Percentiles rank a stretch among this genome's conserved stretches.
phyloP scores from a whole-genome alignment of 2,888 invertebrate genomes.

The Apodemia mormo region DNA sequence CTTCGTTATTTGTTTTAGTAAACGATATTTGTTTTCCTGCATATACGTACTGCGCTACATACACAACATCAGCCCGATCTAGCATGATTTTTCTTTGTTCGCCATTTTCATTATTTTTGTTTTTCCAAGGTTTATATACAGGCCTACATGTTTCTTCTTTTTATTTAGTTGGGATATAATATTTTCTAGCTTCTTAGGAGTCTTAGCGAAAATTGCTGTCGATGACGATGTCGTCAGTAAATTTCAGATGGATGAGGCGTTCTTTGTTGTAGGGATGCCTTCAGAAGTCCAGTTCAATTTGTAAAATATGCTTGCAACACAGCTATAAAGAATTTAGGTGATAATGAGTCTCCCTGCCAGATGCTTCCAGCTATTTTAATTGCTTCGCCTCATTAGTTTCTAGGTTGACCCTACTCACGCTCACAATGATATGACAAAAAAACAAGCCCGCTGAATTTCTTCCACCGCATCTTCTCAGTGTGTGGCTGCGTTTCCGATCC shows the following conservation, averaged over 20 bases:
- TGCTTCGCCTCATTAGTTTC: conserved; percentile 16
- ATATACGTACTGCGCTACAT: too few species aligned
- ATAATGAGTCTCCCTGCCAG: conserved; percentile 30
- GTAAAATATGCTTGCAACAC: neutral
- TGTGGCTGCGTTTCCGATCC: too few species aligned
- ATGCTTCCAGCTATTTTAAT: conserved; percentile 26
- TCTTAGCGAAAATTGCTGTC: conserved; percentile 7
- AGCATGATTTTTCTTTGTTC: too few species aligned
- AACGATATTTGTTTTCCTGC: too few species aligned
- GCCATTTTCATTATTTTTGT: neutral
- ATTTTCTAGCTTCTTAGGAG: conserved; percentile 11
- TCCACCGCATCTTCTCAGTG: too few species aligned
- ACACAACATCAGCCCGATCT: too few species aligned
- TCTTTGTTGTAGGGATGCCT: conserved; percentile 15
- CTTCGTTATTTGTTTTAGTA: too few species aligned
- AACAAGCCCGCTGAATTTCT: too few species aligned
- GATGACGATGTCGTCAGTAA: conserved; percentile 23
- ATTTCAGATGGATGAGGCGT: conserved; percentile 20
- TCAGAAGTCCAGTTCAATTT: neutral
- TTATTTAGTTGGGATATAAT: conserved; percentile 6
- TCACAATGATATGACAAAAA: too few species aligned
- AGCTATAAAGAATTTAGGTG: conserved; percentile 28
- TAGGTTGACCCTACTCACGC: conserved; percentile 20
- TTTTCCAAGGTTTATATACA: neutral
- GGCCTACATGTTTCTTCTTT: neutral